These are phyloP conservation scores for Neocrepidodera transversa DNA, from an alignment of 2,888 invertebrate genomes.

Conservation along the genomic window DNA sequence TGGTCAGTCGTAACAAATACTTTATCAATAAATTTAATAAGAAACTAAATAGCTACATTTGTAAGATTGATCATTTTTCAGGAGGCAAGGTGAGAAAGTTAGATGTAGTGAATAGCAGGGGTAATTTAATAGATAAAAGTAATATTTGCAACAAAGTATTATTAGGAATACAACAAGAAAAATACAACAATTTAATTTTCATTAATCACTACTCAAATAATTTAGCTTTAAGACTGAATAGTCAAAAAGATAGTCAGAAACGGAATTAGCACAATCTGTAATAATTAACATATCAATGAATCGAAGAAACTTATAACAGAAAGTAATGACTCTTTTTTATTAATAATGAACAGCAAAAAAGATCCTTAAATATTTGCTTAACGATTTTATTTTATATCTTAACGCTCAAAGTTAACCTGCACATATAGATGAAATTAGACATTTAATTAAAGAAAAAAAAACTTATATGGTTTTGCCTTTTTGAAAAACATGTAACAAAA, in stretches of 20 bases:
- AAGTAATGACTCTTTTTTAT: neutral
- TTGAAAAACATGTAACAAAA: neutral
- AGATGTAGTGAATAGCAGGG: no score
- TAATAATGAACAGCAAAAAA: neutral
- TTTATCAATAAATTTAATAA: neutral
- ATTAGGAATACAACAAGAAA: no score
- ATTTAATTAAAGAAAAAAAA: neutral
- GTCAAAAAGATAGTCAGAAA: neutral
- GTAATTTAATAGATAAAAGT: no score
- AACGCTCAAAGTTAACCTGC: neutral
- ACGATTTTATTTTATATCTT: no score
- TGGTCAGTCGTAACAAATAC: neutral
- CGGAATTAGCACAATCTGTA: neutral
- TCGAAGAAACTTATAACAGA: neutral
- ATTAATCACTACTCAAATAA: no score
- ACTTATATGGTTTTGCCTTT: neutral
- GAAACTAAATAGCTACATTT: neutral
- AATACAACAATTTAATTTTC: no score
- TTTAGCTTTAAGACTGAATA: constrained; percentile 4
- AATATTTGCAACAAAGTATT: no score
- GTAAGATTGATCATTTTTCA: neutral
- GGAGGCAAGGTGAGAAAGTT: neutral
- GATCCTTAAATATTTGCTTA: neutral
- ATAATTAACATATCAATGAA: neutral
- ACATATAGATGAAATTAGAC: neutral